These are phyloP conservation scores for Sciurus vulgaris DNA, from an alignment of 2,797 vertebrate species.

Conservation along the genomic window DNA sequence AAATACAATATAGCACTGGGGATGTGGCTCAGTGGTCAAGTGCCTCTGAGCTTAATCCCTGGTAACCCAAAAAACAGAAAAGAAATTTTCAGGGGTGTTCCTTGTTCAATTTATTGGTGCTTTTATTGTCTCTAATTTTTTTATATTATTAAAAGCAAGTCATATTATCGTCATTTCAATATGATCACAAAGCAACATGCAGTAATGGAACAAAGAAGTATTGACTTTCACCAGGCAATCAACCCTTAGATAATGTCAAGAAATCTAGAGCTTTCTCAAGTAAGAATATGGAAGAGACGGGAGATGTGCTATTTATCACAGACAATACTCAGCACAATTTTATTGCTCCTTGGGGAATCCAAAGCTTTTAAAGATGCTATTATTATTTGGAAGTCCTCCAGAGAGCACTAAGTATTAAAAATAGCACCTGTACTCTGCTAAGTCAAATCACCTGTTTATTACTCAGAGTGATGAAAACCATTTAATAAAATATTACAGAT, in stretches of 20 bases:
- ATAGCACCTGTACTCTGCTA: slow-evolving; percentile 77
- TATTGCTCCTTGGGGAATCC: slow-evolving; percentile 73
- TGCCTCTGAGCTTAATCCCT: too few species aligned
- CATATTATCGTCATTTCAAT: not conserved
- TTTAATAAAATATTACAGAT: slow-evolving; percentile 79
- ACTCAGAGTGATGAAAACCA: slow-evolving; percentile 76
- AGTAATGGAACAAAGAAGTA: not conserved
- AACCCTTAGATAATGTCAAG: slow-evolving; percentile 54
- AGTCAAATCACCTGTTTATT: slow-evolving; percentile 82
- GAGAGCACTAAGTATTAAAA: slow-evolving; percentile 83
- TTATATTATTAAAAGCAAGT: slow-evolving; percentile 45
- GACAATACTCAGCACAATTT: slow-evolving; percentile 80
- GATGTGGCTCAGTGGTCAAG: too few species aligned
- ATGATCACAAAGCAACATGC: slow-evolving; percentile 42
- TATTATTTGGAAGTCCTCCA: slow-evolving; percentile 83
- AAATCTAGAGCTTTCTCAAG: slow-evolving; percentile 67
- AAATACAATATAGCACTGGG: too few species aligned
- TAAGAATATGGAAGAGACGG: slow-evolving; percentile 59
- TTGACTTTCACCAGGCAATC: slow-evolving; percentile 63
- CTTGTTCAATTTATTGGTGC: not conserved
- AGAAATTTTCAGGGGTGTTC: not conserved
- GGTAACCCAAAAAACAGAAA: too few species aligned
- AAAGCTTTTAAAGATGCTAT: slow-evolving; percentile 82
- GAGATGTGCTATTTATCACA: slow-evolving; percentile 77
- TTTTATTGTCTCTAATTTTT: slow-evolving; percentile 47